Evolutionary conservation across 2,888 invertebrate genomes (phyloP).

Genomic region (Philereme vetulata): DNA sequence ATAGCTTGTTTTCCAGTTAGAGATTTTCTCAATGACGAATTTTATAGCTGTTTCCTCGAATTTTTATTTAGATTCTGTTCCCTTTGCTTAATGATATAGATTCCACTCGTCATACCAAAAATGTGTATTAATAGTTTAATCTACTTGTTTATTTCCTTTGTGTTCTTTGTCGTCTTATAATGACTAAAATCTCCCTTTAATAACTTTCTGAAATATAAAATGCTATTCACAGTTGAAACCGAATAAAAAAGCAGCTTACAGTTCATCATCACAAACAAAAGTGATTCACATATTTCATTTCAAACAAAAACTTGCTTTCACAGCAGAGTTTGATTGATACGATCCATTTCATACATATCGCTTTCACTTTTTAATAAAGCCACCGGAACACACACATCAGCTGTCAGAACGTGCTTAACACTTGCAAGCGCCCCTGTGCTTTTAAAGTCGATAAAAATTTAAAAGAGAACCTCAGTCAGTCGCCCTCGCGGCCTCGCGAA

Average conservation of each 20-base stretch:
- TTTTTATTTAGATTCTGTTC: not conserved
- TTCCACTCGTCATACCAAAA: too few relatives aligned
- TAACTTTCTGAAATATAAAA: too few relatives aligned
- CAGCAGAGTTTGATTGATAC: conserved; percentile 25
- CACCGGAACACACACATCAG: conserved; percentile 43
- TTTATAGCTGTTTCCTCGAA: conserved; percentile 4
- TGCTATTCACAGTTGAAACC: too few relatives aligned
- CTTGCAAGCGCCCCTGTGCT: conserved; percentile 37
- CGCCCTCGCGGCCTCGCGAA: not conserved
- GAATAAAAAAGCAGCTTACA: too few relatives aligned
- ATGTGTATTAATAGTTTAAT: too few relatives aligned
- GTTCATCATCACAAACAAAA: conserved; percentile 3
- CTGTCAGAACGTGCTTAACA: conserved; percentile 37
- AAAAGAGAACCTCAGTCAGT: conserved; percentile 26
- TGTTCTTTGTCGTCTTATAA: too few relatives aligned
- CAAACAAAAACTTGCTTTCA: conserved; percentile 14
- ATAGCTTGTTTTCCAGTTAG: conserved; percentile 11
- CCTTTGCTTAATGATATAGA: too few relatives aligned
- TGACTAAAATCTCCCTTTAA: too few relatives aligned
- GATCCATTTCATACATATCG: conserved; percentile 27
- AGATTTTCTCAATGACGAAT: conserved; percentile 12
- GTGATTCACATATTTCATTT: conserved; percentile 3
- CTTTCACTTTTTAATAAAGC: conserved; percentile 36
- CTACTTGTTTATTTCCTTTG: too few relatives aligned
- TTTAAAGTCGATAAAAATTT: conserved; percentile 37